Percentiles rank a stretch among this genome's conserved stretches.
Conservation (phyloP, 2,797 vertebrate genomes). For the Vireo griseus region DNA sequence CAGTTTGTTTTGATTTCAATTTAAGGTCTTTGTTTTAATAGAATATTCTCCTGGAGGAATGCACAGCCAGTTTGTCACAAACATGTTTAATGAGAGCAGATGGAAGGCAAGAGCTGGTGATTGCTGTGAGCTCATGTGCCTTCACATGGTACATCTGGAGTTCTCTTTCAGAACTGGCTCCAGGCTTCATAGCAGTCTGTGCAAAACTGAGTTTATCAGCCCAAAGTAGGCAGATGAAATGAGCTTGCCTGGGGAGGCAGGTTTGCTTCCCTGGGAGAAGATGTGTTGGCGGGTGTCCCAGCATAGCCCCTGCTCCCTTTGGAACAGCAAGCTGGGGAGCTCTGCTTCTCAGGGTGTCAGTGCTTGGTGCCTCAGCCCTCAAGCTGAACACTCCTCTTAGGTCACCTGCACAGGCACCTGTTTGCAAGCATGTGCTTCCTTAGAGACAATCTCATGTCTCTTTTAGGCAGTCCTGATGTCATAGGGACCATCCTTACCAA, state of each 20-base stretch:
- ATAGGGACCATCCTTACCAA: not conserved
- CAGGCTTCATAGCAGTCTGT: not conserved
- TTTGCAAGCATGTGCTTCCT: not conserved
- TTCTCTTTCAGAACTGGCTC: not conserved
- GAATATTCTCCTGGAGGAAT: not conserved
- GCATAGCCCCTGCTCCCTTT: not conserved
- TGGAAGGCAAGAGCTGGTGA: constrained; percentile 8
- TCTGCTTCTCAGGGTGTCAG: not conserved
- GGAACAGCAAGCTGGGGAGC: not conserved
- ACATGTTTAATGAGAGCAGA: constrained; percentile 10
- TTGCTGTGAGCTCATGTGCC: not conserved
- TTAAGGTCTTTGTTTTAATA: not conserved
- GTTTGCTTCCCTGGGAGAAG: not conserved
- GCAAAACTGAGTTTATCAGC: not conserved
- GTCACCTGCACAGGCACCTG: not conserved
- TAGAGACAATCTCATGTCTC: not conserved
- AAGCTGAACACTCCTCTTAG: not conserved
- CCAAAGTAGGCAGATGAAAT: not conserved
- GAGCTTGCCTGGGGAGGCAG: not conserved
- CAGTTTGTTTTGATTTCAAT: not conserved
- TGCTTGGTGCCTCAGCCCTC: not conserved
- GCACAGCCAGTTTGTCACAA: not conserved
- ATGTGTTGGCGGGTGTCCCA: not conserved
- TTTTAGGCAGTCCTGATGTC: not conserved
- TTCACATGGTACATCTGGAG: not conserved